These are phyloP conservation scores for Drosophila mayri DNA, from an alignment of 1,140 invertebrate species.

Conservation along the genomic window DNA sequence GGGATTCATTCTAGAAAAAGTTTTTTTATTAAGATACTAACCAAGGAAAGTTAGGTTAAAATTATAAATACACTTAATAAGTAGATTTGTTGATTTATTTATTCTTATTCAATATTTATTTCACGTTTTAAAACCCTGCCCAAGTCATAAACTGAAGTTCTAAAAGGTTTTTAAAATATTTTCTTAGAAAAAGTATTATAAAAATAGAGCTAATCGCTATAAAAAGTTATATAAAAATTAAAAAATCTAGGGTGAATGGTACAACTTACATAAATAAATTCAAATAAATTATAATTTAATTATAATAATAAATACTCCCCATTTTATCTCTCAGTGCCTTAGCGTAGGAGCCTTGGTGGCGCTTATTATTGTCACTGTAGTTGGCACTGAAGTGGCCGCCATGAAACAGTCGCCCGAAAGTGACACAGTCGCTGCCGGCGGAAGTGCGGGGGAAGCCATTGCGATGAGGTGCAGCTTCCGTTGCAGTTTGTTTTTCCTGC, in stretches of 20 bases:
- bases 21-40: not conserved
- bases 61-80: no score
- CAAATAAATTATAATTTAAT: no score
- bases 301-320: not conserved
- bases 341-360: constrained; percentile 43
- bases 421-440: constrained; percentile 50
- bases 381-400: constrained; percentile 77
- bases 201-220: not conserved
- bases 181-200: not conserved
- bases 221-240: no score
- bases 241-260: no score
- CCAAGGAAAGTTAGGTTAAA: not conserved
- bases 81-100: no score
- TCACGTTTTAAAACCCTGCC: no score
- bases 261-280: not conserved
- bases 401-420: constrained; percentile 70
- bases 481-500: constrained; percentile 74
- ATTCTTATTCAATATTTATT: no score
- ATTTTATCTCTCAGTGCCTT: constrained; percentile 6
- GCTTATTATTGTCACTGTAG: constrained; percentile 80
- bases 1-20: no score
- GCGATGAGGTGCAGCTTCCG: constrained; percentile 71
- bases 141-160: not conserved
- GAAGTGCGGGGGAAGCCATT: constrained; percentile 10
- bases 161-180: no score